A percentile compares a stretch with the other conserved stretches of the same genome.
Evolutionary conservation across 2,888 invertebrate genomes (phyloP).

Genomic region (Yponomeuta plumbellus): DNA sequence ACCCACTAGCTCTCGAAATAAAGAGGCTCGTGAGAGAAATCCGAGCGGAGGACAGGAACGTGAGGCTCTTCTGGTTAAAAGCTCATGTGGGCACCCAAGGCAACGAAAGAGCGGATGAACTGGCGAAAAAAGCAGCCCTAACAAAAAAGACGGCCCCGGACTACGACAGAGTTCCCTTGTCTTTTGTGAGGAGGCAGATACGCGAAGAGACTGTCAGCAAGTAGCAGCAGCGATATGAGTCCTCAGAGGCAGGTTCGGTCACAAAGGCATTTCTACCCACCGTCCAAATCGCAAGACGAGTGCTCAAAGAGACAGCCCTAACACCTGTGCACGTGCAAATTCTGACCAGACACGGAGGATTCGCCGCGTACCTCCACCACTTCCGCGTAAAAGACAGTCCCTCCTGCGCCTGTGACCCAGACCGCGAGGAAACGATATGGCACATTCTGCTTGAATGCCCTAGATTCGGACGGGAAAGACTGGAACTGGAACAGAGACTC

Average conservation of each 20-base stretch:
- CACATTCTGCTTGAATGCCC: background rate
- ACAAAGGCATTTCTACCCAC: conserved; percentile 3
- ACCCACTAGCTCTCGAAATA: conserved; percentile 12
- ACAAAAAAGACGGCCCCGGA: conserved; percentile 12
- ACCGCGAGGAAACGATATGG: too few relatives aligned
- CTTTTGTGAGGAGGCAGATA: conserved; percentile 15
- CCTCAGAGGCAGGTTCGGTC: background rate
- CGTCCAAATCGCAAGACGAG: background rate
- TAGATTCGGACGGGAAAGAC: background rate
- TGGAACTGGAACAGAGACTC: background rate
- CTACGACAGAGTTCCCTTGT: conserved; percentile 15
- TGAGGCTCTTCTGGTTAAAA: conserved; percentile 16
- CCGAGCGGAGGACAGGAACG: background rate
- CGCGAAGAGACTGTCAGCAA: conserved; percentile 3
- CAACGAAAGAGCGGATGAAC: conserved; percentile 19
- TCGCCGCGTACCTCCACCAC: too few relatives aligned
- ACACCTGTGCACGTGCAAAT: background rate
- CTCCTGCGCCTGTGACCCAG: too few relatives aligned
- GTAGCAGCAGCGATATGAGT: conserved; percentile 15
- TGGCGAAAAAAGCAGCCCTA: conserved; percentile 18
- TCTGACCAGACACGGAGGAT: too few relatives aligned
- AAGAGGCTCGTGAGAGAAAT: background rate
- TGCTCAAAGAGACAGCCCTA: background rate
- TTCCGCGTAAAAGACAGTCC: too few relatives aligned
- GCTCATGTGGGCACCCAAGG: conserved; percentile 17